Evolutionary conservation across 2,888 invertebrate genomes (phyloP).

Genomic region (Ormyrus rosae): DNA sequence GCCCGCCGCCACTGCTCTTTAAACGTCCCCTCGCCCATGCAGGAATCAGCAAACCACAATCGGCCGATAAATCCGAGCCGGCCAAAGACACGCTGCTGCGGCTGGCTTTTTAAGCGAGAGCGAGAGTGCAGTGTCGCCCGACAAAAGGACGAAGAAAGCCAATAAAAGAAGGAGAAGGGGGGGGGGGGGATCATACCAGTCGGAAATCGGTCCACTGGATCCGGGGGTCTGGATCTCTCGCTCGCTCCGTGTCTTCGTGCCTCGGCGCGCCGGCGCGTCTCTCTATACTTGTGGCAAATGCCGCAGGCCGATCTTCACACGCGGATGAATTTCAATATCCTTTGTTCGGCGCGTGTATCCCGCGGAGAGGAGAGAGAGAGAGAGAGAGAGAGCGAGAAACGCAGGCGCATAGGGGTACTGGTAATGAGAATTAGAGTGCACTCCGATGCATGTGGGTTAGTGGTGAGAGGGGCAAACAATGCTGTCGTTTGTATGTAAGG

Average conservation of each 20-base stretch:
- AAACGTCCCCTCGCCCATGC: too few relatives aligned
- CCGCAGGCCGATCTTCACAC: constrained; percentile 47
- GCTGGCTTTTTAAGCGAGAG: neutral
- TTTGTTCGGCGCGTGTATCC: constrained; percentile 33
- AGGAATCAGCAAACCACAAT: too few relatives aligned
- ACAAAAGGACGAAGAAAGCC: constrained; percentile 16
- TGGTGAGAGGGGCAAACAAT: neutral
- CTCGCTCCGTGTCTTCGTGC: neutral
- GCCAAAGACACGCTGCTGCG: neutral
- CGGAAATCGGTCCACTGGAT: neutral
- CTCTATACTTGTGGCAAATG: constrained; percentile 36
- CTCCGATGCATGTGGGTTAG: neutral
- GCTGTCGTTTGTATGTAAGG: neutral
- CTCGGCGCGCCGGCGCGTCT: neutral
- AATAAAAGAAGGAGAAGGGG: neutral
- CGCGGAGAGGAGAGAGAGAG: neutral
- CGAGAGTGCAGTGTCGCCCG: neutral
- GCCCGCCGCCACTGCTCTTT: too few relatives aligned
- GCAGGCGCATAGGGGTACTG: neutral
- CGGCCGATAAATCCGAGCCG: neutral
- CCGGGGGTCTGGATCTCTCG: neutral
- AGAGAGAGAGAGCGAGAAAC: neutral
- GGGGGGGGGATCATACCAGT: neutral
- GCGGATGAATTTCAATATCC: constrained; percentile 54
- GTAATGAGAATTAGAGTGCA: constrained; percentile 23